phyloP scores from a whole-genome alignment of 2,797 vertebrate genomes.

The Xenentodon cancila region DNA sequence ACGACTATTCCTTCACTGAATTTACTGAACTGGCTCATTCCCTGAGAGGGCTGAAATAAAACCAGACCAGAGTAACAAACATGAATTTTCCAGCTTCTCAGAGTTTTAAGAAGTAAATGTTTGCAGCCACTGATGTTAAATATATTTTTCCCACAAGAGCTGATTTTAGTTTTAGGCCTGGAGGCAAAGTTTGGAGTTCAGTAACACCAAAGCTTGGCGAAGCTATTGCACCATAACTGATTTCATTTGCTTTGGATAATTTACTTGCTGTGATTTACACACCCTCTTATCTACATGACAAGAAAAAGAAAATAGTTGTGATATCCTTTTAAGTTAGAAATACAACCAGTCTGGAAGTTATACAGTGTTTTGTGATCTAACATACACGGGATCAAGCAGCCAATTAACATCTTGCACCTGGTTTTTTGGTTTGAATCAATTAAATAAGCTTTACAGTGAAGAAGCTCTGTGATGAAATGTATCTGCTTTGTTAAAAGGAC shows the following conservation, averaged over 20 bases:
- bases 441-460: no score
- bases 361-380: background rate
- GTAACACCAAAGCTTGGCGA: conserved; percentile 11
- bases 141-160: conserved; percentile 41
- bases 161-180: conserved; percentile 1
- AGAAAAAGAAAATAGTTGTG: no score
- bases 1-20: no score
- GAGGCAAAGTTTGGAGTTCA: conserved; percentile 21
- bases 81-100: conserved; percentile 13
- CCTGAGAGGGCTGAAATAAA: background rate
- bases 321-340: background rate
- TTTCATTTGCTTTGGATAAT: conserved; percentile 10
- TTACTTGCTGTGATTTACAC: background rate
- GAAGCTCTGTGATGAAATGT: background rate
- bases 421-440: no score
- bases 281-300: background rate
- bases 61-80: conserved; percentile 6
- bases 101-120: conserved; percentile 6
- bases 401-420: background rate
- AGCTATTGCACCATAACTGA: background rate
- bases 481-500: background rate
- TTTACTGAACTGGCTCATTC: no score
- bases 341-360: background rate
- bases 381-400: background rate
- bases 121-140: conserved; percentile 51